These are phyloP conservation scores for Meliscaeva auricollis DNA, from an alignment of 2,888 invertebrate species.

Conservation along the genomic window DNA sequence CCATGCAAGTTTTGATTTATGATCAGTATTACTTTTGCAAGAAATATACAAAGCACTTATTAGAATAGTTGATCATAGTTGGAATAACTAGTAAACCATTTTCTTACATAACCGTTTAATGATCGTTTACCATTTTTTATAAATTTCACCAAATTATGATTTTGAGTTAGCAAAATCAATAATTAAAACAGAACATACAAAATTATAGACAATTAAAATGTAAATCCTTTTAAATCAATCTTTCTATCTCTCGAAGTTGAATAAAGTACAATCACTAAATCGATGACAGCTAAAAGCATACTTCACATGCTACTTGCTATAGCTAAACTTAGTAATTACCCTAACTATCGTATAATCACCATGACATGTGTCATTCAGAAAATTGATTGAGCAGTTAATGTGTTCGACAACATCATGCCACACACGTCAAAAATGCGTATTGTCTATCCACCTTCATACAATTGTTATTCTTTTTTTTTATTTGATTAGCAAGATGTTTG, in stretches of 20 bases:
- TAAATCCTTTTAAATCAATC: neutral
- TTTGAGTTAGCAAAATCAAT: too few relatives aligned
- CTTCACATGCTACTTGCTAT: conserved; percentile 42
- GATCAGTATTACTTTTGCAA: too few relatives aligned
- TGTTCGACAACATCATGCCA: conserved; percentile 4
- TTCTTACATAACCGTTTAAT: too few relatives aligned
- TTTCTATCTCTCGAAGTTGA: neutral
- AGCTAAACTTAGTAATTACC: conserved; percentile 6
- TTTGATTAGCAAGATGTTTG: conserved; percentile 14
- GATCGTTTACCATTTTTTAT: too few relatives aligned
- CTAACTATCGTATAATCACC: conserved; percentile 31
- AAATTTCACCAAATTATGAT: too few relatives aligned
- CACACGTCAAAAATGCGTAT: conserved; percentile 9
- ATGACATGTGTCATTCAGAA: conserved; percentile 31
- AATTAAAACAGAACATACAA: too few relatives aligned
- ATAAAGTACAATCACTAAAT: neutral
- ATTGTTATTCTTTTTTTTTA: neutral
- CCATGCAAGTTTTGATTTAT: too few relatives aligned
- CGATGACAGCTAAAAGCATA: conserved; percentile 59
- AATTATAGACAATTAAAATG: neutral
- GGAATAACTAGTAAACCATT: too few relatives aligned
- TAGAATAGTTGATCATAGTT: too few relatives aligned
- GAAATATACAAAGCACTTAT: too few relatives aligned
- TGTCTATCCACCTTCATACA: neutral
- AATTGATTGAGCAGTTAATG: conserved; percentile 52